Percentiles rank a stretch among this genome's conserved stretches.
Evolutionary conservation across 2,888 invertebrate genomes (phyloP).

Genomic region (Platycnemis pennipes): DNA sequence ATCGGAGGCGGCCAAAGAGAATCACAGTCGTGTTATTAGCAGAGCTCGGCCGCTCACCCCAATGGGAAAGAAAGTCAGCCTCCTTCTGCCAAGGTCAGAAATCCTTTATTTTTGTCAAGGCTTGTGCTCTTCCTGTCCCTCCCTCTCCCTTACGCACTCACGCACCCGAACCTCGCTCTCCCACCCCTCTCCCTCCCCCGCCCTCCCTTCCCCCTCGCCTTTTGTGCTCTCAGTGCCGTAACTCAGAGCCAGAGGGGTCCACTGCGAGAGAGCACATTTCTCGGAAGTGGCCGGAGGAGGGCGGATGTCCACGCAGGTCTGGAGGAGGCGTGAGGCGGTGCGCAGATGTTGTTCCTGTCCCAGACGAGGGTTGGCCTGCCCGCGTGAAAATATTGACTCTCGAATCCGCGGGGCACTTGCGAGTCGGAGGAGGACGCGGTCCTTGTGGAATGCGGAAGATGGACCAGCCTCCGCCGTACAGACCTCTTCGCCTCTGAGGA

Average conservation of each 20-base stretch:
- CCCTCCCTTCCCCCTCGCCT: neutral
- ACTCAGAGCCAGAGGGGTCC: constrained; percentile 20
- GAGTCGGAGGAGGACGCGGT: neutral
- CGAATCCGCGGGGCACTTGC: neutral
- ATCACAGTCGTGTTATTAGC: neutral
- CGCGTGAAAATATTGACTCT: constrained; percentile 11
- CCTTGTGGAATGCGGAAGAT: constrained; percentile 1
- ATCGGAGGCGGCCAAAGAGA: neutral
- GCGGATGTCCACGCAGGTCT: neutral
- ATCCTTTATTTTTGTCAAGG: constrained; percentile 36
- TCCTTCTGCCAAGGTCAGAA: neutral
- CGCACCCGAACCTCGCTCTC: neutral
- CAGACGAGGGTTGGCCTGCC: neutral
- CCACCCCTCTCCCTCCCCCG: neutral
- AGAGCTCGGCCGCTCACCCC: neutral
- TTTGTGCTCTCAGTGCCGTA: constrained; percentile 21
- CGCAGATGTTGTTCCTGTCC: neutral
- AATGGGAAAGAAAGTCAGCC: neutral
- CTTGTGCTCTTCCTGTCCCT: neutral
- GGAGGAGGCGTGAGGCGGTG: neutral
- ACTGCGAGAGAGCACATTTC: constrained; percentile 18
- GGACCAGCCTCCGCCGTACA: neutral
- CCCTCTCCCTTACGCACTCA: neutral
- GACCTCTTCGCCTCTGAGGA: neutral
- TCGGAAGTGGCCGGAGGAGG: neutral